A percentile compares a stretch with the other conserved stretches of the same genome.
These are phyloP conservation scores for Macrotis lagotis DNA, from an alignment of 2,113 vertebrate genomes.

Conservation along the genomic window DNA sequence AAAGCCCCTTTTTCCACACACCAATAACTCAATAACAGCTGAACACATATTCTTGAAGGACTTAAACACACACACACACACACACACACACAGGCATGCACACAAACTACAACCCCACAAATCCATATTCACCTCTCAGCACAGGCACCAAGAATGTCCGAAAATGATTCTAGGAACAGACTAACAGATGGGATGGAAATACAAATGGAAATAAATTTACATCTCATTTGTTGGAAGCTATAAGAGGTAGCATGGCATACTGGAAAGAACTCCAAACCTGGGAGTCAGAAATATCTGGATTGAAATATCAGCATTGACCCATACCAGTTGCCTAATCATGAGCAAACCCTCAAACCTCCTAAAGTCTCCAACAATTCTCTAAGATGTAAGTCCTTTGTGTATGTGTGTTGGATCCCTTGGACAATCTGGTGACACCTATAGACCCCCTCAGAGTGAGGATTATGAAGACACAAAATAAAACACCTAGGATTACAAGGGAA, in stretches of 20 bases:
- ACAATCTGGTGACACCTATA: background rate
- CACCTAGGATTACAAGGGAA: background rate
- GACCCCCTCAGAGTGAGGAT: too few relatives aligned
- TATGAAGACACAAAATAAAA: too few relatives aligned
- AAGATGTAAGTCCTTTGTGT: background rate
- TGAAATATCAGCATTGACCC: background rate
- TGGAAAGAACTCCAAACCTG: background rate
- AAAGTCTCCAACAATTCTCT: background rate
- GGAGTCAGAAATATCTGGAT: background rate
- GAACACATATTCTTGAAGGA: background rate
- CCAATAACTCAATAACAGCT: background rate
- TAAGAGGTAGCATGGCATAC: background rate
- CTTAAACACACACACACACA: background rate
- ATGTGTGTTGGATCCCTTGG: background rate
- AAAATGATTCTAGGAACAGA: background rate
- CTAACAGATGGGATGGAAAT: background rate
- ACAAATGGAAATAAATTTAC: background rate
- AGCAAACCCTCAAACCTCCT: background rate
- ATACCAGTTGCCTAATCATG: background rate
- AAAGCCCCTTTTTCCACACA: constrained; percentile 15
- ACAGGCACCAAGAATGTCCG: background rate
- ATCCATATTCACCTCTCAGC: background rate
- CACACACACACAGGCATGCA: background rate
- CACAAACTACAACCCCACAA: background rate
- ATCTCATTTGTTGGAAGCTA: background rate